These are phyloP conservation scores for Psilanteris sp. DNA, from an alignment of 1,140 invertebrate species.

Conservation along the genomic window DNA sequence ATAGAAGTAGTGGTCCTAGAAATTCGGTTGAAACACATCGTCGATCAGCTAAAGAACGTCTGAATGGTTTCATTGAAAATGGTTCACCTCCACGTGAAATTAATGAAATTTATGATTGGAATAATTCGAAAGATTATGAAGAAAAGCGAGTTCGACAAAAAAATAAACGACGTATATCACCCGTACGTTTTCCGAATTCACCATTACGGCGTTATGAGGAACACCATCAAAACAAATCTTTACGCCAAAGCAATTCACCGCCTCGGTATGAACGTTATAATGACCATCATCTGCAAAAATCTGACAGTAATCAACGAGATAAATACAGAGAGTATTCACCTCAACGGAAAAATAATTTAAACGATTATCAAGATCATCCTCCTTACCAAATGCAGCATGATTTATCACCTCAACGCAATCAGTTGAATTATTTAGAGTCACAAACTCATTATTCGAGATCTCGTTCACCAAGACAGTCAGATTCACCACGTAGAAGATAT, in stretches of 20 bases:
- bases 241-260: background rate
- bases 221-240: background rate
- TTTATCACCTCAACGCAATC: background rate
- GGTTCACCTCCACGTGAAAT: constrained; percentile 24
- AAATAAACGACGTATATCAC: constrained; percentile 7
- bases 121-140: background rate
- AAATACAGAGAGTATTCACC: background rate
- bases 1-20: background rate
- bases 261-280: background rate
- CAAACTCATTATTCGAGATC: constrained; percentile 15
- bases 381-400: too few species aligned
- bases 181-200: constrained; percentile 15
- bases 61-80: constrained; percentile 32
- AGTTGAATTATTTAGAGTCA: background rate
- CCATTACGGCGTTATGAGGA: constrained; percentile 1
- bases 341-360: background rate
- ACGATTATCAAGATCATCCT: background rate
- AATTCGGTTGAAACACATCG: background rate
- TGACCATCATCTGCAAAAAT: background rate
- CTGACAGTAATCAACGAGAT: background rate
- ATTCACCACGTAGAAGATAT: constrained; percentile 5
- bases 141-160: background rate
- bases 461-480: constrained; percentile 9
- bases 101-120: constrained; percentile 3
- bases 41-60: constrained; percentile 24